Conservation (phyloP, 2,888 invertebrate species). For the Aphodius sticticus region DNA sequence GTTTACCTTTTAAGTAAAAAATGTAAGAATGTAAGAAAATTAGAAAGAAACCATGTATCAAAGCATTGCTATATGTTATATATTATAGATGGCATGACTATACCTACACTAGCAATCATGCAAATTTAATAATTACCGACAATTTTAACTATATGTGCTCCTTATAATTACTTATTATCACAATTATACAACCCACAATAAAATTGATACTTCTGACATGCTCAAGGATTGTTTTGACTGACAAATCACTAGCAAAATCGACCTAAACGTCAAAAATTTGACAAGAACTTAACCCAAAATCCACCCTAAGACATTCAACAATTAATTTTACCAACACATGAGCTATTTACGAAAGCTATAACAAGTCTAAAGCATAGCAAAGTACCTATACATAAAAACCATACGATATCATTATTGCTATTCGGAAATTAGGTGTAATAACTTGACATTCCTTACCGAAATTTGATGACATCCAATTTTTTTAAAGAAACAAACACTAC, state of each 20-base stretch:
- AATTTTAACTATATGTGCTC: too few species aligned
- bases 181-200: too few species aligned
- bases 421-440: neutral
- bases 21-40: too few species aligned
- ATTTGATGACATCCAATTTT: constrained; percentile 32
- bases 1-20: too few species aligned
- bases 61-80: too few species aligned
- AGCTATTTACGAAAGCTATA: neutral
- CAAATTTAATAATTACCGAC: too few species aligned
- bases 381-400: neutral
- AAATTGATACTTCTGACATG: too few species aligned
- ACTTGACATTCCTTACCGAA: constrained; percentile 24
- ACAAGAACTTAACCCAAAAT: neutral
- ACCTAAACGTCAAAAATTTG: neutral
- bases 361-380: neutral
- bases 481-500: constrained; percentile 18
- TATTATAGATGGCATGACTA: too few species aligned
- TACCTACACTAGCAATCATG: too few species aligned
- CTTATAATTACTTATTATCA: too few species aligned
- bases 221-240: neutral
- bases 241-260: neutral
- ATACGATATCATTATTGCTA: neutral
- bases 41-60: too few species aligned
- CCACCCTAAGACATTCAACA: neutral
- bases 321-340: neutral